These are phyloP conservation scores for Rattus rattus DNA, from an alignment of 2,113 vertebrate species.

Conservation along the genomic window DNA sequence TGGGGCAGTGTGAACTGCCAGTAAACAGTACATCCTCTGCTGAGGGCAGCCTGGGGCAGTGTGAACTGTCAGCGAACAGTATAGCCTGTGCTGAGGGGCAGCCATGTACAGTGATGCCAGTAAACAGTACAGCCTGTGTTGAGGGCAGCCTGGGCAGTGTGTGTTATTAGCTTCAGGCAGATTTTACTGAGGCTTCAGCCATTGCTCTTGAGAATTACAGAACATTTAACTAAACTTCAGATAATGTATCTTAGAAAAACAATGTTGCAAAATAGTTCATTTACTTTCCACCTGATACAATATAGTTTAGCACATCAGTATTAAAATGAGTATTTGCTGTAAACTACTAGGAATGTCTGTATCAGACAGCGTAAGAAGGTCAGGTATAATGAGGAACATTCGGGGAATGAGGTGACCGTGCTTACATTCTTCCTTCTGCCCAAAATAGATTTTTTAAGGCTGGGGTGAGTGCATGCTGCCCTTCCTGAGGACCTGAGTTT, in stretches of 20 bases:
- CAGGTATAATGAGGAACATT: conserved; percentile 5
- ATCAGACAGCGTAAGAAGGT: background rate
- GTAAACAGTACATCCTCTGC: background rate
- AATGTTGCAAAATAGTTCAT: background rate
- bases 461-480: background rate
- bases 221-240: conserved; percentile 43
- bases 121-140: no score
- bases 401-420: background rate
- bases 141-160: background rate
- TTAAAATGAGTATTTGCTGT: conserved; percentile 50
- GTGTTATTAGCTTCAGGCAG: background rate
- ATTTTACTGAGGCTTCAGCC: background rate
- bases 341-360: background rate
- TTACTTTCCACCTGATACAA: background rate
- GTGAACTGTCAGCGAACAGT: no score
- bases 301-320: conserved; percentile 27
- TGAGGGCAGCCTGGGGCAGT: no score
- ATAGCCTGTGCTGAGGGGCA: no score
- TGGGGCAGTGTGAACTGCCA: background rate
- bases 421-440: background rate
- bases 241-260: conserved; percentile 22
- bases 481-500: background rate
- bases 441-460: background rate
- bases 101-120: no score
- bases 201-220: conserved; percentile 19